A percentile compares a stretch with the other conserved stretches of the same genome.
These are phyloP conservation scores for Phycodurus eques DNA, from an alignment of 2,113 vertebrate genomes.

Conservation along the genomic window DNA sequence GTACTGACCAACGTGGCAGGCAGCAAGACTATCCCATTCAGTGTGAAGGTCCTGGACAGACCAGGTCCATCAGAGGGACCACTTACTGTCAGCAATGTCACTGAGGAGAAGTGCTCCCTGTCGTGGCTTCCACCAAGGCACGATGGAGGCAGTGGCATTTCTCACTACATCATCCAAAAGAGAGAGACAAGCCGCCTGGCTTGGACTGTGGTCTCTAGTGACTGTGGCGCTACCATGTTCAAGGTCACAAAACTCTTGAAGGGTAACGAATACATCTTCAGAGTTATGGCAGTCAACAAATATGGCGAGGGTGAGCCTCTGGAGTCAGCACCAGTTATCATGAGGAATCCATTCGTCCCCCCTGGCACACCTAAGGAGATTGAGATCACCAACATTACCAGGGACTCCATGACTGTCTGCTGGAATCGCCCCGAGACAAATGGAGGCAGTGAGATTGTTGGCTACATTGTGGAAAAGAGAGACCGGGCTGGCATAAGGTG, in stretches of 20 bases:
- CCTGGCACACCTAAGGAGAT: conserved; percentile 85
- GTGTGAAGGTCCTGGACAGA: conserved; percentile 91
- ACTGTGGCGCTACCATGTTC: conserved; percentile 87
- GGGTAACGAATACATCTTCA: conserved; percentile 97
- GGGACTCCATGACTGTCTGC: conserved; percentile 96
- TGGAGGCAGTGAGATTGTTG: conserved; percentile 91
- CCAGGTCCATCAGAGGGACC: conserved; percentile 92
- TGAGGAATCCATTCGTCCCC: conserved; percentile 93
- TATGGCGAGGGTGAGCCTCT: conserved; percentile 91
- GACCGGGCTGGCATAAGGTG: conserved; percentile 93
- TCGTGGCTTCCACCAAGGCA: conserved; percentile 90
- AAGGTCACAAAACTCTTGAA: conserved; percentile 96
- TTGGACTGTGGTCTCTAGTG: conserved; percentile 90
- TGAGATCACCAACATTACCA: conserved; percentile 91
- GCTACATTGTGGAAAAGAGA: conserved; percentile 95
- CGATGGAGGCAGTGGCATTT: conserved; percentile 92
- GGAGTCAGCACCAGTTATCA: conserved; percentile 89
- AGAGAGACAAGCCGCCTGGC: conserved; percentile 95
- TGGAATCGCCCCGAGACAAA: conserved; percentile 89
- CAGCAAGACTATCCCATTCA: conserved; percentile 86
- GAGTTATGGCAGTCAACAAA: conserved; percentile 96
- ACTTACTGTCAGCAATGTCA: conserved; percentile 88
- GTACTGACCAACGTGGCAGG: conserved; percentile 93
- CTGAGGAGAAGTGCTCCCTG: conserved; percentile 91
- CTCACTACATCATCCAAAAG: conserved; percentile 93